phyloP scores from a whole-genome alignment of 2,888 invertebrate species.

The Eupsilia transversa region DNA sequence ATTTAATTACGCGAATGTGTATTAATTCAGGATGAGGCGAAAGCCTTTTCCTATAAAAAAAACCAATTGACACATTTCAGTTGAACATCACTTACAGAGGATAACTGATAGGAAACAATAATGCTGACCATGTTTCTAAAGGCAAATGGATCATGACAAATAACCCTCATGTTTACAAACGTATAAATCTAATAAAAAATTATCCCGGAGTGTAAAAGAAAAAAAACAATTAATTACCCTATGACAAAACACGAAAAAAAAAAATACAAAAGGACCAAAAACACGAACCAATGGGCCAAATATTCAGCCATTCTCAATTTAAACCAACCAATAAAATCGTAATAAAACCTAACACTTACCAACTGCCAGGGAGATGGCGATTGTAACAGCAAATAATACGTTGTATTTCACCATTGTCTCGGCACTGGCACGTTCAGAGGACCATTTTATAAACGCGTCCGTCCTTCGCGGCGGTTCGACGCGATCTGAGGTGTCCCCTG shows the following conservation, averaged over 20 bases:
- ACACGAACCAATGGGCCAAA: conserved; percentile 9
- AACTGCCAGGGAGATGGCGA: conserved; percentile 79
- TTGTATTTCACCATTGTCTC: conserved; percentile 81
- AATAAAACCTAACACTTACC: conserved; percentile 76
- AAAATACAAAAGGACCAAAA: conserved; percentile 22
- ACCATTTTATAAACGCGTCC: conserved; percentile 69
- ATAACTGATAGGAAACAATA: not conserved
- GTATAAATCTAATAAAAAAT: not conserved
- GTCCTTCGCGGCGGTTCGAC: conserved; percentile 70
- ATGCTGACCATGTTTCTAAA: not conserved
- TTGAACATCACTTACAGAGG: not conserved
- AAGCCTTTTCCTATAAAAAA: not conserved
- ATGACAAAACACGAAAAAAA: conserved; percentile 31
- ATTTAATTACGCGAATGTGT: not conserved
- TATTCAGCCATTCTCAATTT: not conserved
- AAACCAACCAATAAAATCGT: conserved; percentile 44
- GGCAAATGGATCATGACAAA: not conserved
- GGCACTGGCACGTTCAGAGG: conserved; percentile 61
- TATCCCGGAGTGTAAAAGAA: not conserved
- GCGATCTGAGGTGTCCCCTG: conserved; percentile 62
- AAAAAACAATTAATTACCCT: conserved; percentile 19
- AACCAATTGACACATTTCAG: not conserved
- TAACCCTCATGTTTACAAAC: not conserved
- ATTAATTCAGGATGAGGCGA: too few relatives aligned
- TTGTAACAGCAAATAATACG: conserved; percentile 75